Base-by-base conservation (phyloP, 2,888 invertebrate species). In the Leptopilina drosophilae region DNA sequence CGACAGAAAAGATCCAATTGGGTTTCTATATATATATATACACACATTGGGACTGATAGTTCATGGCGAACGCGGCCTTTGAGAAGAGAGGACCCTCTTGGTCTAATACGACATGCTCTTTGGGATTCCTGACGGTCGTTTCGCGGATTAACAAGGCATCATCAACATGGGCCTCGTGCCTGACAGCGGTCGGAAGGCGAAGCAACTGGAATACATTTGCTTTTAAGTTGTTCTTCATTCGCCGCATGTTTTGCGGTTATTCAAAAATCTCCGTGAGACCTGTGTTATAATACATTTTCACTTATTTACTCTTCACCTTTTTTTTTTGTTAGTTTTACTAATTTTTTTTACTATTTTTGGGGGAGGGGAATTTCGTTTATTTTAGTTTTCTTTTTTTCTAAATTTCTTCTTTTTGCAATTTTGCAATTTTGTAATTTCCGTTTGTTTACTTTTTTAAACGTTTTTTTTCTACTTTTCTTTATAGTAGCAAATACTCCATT, bases 71-170 rank as follows among this genome's bases (percentile, higher is more conserved):
- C 75, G 80, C 78, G 81, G 73, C 75, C 79, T 81, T 81, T 82
- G 76, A 78, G 80, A 80, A 33, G 33, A 33, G 33, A 33, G 78
- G 49, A 49, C 49, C 49, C 80, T 81, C 83, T 81, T 82, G 84
- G 84, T 87, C 88, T 89, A 90, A 91, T 90, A 87, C 87, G 89
- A 91, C 91, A 88, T 87, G 87, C 89, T 90, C 89, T 90, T 90
- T 90, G 87, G 89, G 88, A 91, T 91, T 90, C 90, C 88, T 88
- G 87, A 86, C 84, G 89, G 87, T 88, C 88, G 87, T 89, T 89
- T 88, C 85, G 88, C 86, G 88, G 89, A 91, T 91, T 91, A 91
- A 91, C 91, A 90, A 91, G 90, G 87, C 87, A 89, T 76, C 82
- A 82, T 90, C 89, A 88, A 89, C 88, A 89, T 89, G 89, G 85